Evolutionary conservation across 2,113 vertebrate genomes (phyloP), one percentile per base, ranked within the genome.

Genomic region (Cyanistes caeruleus): DNA sequence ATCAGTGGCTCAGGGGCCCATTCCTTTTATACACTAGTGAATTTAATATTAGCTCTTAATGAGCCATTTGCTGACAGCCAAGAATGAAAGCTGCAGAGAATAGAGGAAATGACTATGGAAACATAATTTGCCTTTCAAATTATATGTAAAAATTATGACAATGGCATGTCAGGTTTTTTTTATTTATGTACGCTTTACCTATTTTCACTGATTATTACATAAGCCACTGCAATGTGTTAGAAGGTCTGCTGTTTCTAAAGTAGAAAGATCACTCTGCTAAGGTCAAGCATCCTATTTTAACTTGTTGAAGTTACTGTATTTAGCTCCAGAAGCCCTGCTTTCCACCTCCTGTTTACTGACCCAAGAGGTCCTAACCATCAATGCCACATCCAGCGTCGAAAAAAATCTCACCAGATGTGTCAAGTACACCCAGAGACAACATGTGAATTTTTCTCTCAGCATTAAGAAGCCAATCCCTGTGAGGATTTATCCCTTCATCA

Each of bases 31-130:
- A 93, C 82, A 88, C 77, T 69, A 92, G 53, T 0, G 3, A 97
- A 95, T 95, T 93, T 96, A 97, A 76, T 95, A 97, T 96, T 97
- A 97, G 74, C 77, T 95, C 55, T 96, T 97, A 97, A 98, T 96
- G 96, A 97, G 90, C 48, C 64, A 87, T 58, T 60, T 97, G 96
- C 94, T 84, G 94, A 94, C 60, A 96, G 78, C 37, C 87, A 82
- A 74, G 79, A 96, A 91, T 7, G 69, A 90, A 96, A 96, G 51
- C 46, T 65, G 73, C 52, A 72, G 11, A 70, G 48, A 76, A 86
- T 1, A 87, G 33, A 78, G 64, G 52, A 92, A 96, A 94, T 79
- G 2, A 90, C 92, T 96, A 92, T 2, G 80, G 67, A 95, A 94
- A 85, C 55, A 85, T 83, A 76, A 43, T 90, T 90, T 91, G 72